phyloP scores from a whole-genome alignment of 2,113 vertebrate genomes.

The Menura novaehollandiae region DNA sequence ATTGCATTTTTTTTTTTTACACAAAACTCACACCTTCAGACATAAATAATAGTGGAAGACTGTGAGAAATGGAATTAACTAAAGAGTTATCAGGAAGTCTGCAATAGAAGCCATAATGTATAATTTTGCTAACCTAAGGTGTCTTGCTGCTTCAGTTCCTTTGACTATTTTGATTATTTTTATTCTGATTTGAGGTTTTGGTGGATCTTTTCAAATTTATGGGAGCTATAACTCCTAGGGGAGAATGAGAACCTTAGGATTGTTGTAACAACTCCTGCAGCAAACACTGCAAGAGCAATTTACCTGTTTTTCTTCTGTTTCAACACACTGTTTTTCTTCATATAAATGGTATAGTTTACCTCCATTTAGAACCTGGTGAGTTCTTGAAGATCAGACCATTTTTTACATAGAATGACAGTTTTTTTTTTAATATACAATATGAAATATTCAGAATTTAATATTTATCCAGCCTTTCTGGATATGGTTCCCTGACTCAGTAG shows the following conservation, averaged over 20 bases:
- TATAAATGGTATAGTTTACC: background rate
- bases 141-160: background rate
- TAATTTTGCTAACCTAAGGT: background rate
- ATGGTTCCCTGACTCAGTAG: conserved; percentile 17
- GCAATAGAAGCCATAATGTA: background rate
- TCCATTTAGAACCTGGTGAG: background rate
- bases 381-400: background rate
- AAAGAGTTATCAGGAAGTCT: background rate
- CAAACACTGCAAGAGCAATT: background rate
- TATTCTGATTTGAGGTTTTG: background rate
- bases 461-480: conserved; percentile 13
- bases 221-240: background rate
- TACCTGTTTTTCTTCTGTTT: background rate
- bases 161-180: background rate
- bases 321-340: background rate
- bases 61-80: background rate
- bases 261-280: background rate
- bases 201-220: background rate
- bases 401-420: background rate
- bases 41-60: background rate
- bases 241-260: background rate
- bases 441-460: conserved; percentile 25
- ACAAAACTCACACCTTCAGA: background rate
- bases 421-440: background rate
- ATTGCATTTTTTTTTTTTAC: background rate